phyloP scores from a whole-genome alignment of 2,888 invertebrate species.

The Drosophila parthenogenetica region DNA sequence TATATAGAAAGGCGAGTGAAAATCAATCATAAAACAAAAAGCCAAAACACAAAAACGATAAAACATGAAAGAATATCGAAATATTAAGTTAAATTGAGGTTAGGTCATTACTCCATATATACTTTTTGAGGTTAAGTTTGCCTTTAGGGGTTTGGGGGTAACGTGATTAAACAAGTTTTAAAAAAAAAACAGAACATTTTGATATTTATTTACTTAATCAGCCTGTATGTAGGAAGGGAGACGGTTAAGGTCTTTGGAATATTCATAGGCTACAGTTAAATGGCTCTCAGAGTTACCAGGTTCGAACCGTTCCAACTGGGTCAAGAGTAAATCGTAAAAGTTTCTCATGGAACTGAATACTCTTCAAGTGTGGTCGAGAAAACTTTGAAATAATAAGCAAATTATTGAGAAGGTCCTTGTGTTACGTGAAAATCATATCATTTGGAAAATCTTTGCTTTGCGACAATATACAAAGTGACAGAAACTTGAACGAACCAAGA shows the following conservation, averaged over 20 bases:
- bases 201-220: slow-evolving; percentile 22
- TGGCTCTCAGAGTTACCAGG: slow-evolving; percentile 6
- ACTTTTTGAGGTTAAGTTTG: slow-evolving; percentile 4
- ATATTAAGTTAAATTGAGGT: slow-evolving; percentile 29
- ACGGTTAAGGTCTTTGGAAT: slow-evolving; percentile 7
- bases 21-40: slow-evolving; percentile 41
- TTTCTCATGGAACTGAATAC: background rate
- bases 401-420: slow-evolving; percentile 85
- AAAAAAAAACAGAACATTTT: slow-evolving; percentile 12
- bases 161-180: slow-evolving; percentile 13
- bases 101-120: background rate
- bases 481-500: slow-evolving; percentile 33
- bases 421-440: slow-evolving; percentile 50
- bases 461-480: slow-evolving; percentile 43
- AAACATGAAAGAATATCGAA: slow-evolving; percentile 31
- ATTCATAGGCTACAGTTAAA: slow-evolving; percentile 5
- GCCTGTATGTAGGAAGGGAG: slow-evolving; percentile 13
- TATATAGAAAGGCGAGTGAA: slow-evolving; percentile 51
- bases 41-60: slow-evolving; percentile 32
- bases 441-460: slow-evolving; percentile 34
- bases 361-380: slow-evolving; percentile 3
- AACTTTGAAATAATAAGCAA: slow-evolving; percentile 54
- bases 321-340: slow-evolving; percentile 2
- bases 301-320: background rate
- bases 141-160: slow-evolving; percentile 4